Conservation (phyloP, 2,888 invertebrate species). For the Halocaridina rubra region DNA sequence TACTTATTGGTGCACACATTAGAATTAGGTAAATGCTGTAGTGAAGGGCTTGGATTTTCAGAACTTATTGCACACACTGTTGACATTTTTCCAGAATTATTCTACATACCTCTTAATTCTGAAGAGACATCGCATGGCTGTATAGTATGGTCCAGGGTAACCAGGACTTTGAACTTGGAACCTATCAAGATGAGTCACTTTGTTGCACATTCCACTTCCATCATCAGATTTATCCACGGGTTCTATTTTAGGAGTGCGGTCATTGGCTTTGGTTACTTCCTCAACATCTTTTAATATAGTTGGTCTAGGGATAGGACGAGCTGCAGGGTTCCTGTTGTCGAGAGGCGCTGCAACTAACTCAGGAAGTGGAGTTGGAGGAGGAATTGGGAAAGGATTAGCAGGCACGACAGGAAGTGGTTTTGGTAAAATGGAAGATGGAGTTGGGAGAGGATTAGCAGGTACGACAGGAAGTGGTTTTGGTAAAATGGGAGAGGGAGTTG, state of each 20-base stretch:
- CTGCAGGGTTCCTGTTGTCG: not conserved
- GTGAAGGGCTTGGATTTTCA: no score
- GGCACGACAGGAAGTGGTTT: not conserved
- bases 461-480: not conserved
- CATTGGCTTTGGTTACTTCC: not conserved
- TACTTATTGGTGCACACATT: no score
- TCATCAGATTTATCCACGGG: not conserved
- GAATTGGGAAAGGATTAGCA: not conserved
- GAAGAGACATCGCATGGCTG: conserved; percentile 25
- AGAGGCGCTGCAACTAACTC: not conserved
- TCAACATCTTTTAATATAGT: not conserved
- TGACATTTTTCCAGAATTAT: no score
- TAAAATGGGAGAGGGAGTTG: conserved; percentile 13
- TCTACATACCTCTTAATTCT: conserved; percentile 30
- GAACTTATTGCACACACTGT: no score
- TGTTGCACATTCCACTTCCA: not conserved
- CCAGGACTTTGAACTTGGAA: conserved; percentile 30
- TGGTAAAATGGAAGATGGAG: not conserved
- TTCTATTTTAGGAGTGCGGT: not conserved
- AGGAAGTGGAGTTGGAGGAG: not conserved
- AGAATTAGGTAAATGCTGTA: no score
- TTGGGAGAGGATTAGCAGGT: not conserved
- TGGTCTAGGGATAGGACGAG: not conserved
- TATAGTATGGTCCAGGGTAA: conserved; percentile 40
- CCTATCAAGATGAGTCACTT: not conserved